Evolutionary conservation across 2,888 invertebrate species (phyloP).

Genomic region (Macropis europaea): DNA sequence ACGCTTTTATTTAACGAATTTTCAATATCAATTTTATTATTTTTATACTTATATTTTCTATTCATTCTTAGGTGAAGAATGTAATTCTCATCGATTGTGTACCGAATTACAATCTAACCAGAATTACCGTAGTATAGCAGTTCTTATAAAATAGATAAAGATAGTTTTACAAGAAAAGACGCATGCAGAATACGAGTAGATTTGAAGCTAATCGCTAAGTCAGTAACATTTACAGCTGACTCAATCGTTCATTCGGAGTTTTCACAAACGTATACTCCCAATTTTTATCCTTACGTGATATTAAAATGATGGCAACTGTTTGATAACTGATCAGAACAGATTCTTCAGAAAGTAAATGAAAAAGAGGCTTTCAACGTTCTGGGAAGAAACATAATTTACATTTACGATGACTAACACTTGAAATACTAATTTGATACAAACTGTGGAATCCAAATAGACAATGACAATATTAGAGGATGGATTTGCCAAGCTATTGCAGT

Average conservation of each 20-base stretch:
- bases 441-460: not conserved
- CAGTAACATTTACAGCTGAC: conserved; percentile 37
- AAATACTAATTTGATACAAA: not conserved
- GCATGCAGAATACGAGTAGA: conserved; percentile 9
- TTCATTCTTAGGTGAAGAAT: too few species aligned
- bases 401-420: not conserved
- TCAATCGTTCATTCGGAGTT: conserved; percentile 38
- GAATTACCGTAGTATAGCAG: conserved; percentile 1
- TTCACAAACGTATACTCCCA: conserved; percentile 3
- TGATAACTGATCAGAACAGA: too few species aligned
- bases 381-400: not conserved
- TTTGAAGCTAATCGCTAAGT: conserved; percentile 27
- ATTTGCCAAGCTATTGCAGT: conserved; percentile 11
- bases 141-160: conserved; percentile 25
- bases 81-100: too few species aligned
- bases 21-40: too few species aligned
- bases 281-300: not conserved
- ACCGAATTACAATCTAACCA: not conserved
- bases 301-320: too few species aligned
- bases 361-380: not conserved
- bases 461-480: conserved; percentile 21
- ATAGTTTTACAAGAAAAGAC: conserved; percentile 28
- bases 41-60: too few species aligned
- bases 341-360: too few species aligned
- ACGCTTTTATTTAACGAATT: too few species aligned